Percentiles rank a stretch among this genome's conserved stretches.
phyloP scores from a whole-genome alignment of 2,797 vertebrate species.

The Chrysocyon brachyurus region DNA sequence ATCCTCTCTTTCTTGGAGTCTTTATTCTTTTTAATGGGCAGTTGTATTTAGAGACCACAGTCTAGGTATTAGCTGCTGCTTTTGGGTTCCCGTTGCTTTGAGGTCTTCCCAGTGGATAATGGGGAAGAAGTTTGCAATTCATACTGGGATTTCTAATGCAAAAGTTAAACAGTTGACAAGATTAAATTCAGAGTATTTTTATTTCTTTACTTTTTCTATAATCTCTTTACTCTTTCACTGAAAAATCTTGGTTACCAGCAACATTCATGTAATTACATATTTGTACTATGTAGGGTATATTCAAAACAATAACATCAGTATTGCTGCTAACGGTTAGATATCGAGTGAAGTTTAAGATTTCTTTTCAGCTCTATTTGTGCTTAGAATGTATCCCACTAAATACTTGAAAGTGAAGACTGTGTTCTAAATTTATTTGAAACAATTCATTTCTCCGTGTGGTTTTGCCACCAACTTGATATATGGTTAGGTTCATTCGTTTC shows the following conservation, averaged over 20 bases:
- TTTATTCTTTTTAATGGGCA: background rate
- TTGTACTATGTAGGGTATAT: background rate
- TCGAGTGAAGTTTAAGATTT: conserved; percentile 41
- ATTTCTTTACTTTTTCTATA: background rate
- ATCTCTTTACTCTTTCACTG: background rate
- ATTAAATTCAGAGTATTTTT: background rate
- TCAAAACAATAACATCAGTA: conserved; percentile 11
- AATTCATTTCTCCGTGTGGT: conserved; percentile 43
- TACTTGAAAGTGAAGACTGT: background rate
- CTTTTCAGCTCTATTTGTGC: conserved; percentile 45
- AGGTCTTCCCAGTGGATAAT: background rate
- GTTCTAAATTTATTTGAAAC: conserved; percentile 40
- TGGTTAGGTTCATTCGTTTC: conserved; percentile 69
- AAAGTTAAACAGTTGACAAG: conserved; percentile 3
- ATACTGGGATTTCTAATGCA: background rate
- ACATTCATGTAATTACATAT: background rate
- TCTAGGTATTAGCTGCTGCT: background rate
- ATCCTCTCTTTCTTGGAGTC: background rate
- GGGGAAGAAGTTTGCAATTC: background rate
- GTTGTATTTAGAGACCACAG: background rate
- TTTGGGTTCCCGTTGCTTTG: background rate
- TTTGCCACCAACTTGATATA: conserved; percentile 73
- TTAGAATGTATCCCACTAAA: background rate
- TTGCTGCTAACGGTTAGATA: conserved; percentile 10
- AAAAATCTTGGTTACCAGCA: conserved; percentile 19